Evolutionary conservation across 2,888 invertebrate species (phyloP), one percentile per base, ranked within the genome.

Genomic region (Tromatobia lineatoria): DNA sequence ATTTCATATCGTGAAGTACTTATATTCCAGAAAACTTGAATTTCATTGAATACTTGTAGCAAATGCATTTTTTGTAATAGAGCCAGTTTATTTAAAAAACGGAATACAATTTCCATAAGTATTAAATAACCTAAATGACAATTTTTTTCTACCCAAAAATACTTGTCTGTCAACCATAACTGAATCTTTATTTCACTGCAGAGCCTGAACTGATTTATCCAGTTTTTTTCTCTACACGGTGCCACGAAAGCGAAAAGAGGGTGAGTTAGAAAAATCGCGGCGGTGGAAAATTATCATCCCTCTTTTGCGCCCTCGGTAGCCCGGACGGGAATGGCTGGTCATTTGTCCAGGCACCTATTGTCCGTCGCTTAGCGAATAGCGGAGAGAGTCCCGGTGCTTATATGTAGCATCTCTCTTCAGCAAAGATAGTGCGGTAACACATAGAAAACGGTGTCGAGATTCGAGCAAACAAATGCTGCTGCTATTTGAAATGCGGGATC

Each of bases 241-340:
- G 54, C 23, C 25, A 13, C 8, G 25, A 34, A 42, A 66, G 18
- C 18, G n/a, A 23, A 20, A 64, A 50, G 25, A 67, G 54, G 47
- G 25, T 67, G 18, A 29, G 61, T 52, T 38, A 80, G 80, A 87
- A 86, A 86, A 87, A 87, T 86, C 80, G 85, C 78, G 81, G 57
- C 74, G 69, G 57, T 42, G 81, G 54, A 57, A 73, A 83, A 80
- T 83, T 83, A 83, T 83, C 76, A 76, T 73, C 66, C 50, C 66
- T 81, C 74, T 74, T 70, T 76, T 11, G 38, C 66, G 54, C 66
- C 47, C 11, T 70, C 61, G 34, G 45, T 59, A 29, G 38, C 34
- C 42, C 38, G 18, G 29, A 69, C 52, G 70, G 29, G 80, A 75
- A 75, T 75, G 57, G 61, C 47, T 52, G 75, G 80, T 80, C 80